phyloP scores from a whole-genome alignment of 2,113 vertebrate species.

The Thamnophis sirtalis region DNA sequence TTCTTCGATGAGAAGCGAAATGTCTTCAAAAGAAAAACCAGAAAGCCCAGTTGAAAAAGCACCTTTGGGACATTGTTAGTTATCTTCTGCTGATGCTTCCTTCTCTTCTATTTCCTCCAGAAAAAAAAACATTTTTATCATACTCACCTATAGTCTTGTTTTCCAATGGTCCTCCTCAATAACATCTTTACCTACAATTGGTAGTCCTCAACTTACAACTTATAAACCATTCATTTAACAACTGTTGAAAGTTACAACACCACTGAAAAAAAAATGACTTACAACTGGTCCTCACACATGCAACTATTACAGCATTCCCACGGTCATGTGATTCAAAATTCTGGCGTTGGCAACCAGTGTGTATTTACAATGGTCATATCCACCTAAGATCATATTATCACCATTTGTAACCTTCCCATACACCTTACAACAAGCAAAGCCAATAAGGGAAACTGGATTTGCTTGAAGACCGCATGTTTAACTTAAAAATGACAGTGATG shows the following conservation, averaged over 20 bases:
- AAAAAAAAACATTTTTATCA: neutral
- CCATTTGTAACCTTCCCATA: neutral
- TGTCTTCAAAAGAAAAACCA: too few relatives aligned
- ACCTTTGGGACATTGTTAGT: neutral
- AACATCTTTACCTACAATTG: neutral
- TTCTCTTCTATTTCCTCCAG: neutral
- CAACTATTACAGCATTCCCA: neutral
- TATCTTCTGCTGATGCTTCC: neutral
- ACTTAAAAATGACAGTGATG: neutral
- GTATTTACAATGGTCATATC: neutral
- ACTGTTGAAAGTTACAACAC: neutral
- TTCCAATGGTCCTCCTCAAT: neutral
- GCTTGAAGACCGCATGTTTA: neutral
- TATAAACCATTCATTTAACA: neutral
- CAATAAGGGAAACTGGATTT: neutral
- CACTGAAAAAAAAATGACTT: neutral
- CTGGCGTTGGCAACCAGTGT: neutral
- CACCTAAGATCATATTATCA: neutral
- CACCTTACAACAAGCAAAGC: neutral
- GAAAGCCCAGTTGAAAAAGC: too few relatives aligned
- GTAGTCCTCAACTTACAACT: neutral
- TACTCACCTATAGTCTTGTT: neutral
- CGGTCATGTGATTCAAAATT: neutral
- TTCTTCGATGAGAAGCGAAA: too few relatives aligned
- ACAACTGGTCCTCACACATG: neutral